Evolutionary conservation across 2,888 invertebrate species (phyloP).

Genomic region (Rhaphigaster nebulosa): DNA sequence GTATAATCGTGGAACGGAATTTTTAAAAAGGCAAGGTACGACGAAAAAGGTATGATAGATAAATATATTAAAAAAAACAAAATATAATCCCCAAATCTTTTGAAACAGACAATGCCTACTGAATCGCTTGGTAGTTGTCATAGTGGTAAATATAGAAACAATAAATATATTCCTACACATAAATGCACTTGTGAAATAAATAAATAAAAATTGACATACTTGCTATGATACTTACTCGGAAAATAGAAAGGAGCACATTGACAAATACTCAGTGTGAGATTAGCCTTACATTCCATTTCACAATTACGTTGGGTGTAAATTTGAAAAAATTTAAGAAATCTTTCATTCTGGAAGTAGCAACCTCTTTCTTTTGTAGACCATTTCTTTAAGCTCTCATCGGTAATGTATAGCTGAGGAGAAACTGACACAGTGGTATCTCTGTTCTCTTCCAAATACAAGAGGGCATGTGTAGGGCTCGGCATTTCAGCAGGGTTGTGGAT

Average conservation of each 20-base stretch:
- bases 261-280: constrained; percentile 63
- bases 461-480: constrained; percentile 64
- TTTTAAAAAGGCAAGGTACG: no score
- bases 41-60: no score
- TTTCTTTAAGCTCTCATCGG: constrained; percentile 59
- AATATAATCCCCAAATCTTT: no score
- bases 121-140: no score
- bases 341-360: constrained; percentile 65
- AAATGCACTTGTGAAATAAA: no score
- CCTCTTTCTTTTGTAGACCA: constrained; percentile 64
- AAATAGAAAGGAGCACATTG: constrained; percentile 64
- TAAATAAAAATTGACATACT: not conserved
- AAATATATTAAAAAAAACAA: no score
- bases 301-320: constrained; percentile 65
- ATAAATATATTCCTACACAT: no score
- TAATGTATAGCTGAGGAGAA: constrained; percentile 54
- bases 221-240: constrained; percentile 63
- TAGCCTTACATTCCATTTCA: constrained; percentile 65
- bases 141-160: no score
- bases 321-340: constrained; percentile 64
- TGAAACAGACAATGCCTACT: no score
- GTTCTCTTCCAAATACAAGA: constrained; percentile 61
- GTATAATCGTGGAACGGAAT: no score
- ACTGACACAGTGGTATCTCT: constrained; percentile 59
- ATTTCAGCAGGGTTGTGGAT: constrained; percentile 67